Conservation (phyloP, 2,888 invertebrate genomes). For the Meloe dianella region DNA sequence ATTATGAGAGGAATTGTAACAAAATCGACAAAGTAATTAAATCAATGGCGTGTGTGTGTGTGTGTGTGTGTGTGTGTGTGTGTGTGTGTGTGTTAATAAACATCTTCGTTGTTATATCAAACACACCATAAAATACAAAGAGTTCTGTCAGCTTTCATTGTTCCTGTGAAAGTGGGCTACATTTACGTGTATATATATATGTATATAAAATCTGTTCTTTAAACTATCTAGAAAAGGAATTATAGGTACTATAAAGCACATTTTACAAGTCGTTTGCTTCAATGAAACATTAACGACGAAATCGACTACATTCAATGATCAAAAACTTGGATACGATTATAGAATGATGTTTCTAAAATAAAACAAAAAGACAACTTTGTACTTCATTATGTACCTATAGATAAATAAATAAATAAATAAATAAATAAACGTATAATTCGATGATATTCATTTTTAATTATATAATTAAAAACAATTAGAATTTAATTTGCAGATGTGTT, state of each 20-base stretch:
- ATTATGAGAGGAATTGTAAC: too few relatives aligned
- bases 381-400: too few relatives aligned
- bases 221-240: neutral
- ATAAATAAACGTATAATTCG: too few relatives aligned
- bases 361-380: too few relatives aligned
- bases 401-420: too few relatives aligned
- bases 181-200: neutral
- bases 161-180: constrained; percentile 2
- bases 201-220: neutral
- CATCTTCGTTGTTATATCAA: neutral
- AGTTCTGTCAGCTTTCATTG: neutral
- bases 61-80: too few relatives aligned
- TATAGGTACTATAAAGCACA: neutral
- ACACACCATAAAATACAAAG: neutral
- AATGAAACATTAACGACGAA: too few relatives aligned
- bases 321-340: neutral
- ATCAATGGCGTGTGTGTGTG: neutral
- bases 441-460: too few relatives aligned
- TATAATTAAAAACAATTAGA: neutral
- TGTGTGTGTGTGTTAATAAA: neutral
- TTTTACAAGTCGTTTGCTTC: neutral
- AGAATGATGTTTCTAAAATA: neutral
- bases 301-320: too few relatives aligned
- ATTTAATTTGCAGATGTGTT: neutral
- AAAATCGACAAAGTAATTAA: neutral